phyloP scores from a whole-genome alignment of 2,888 invertebrate species.

The Cryptus viduatorius region DNA sequence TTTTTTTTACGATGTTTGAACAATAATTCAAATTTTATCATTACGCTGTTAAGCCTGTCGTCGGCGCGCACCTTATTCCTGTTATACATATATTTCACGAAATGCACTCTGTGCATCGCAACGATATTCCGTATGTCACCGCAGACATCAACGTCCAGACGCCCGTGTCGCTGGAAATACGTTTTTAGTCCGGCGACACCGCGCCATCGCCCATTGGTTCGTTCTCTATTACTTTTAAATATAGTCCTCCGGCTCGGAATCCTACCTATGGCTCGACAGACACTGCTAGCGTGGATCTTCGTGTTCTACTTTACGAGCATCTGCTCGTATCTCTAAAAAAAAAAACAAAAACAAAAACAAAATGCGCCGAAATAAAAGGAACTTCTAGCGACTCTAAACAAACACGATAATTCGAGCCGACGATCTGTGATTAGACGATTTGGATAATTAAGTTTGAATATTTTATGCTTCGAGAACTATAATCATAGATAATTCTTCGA shows the following conservation, averaged over 20 bases:
- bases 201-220: constrained; percentile 58
- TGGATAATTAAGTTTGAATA: constrained; percentile 11
- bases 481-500: background rate
- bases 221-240: constrained; percentile 69
- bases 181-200: constrained; percentile 46
- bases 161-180: constrained; percentile 49
- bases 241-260: constrained; percentile 60
- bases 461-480: background rate
- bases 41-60: background rate
- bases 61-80: background rate
- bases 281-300: constrained; percentile 49
- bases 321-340: constrained; percentile 13
- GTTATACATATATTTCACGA: background rate
- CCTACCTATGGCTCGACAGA: constrained; percentile 36
- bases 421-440: constrained; percentile 5
- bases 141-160: background rate
- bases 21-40: no score
- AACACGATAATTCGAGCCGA: constrained; percentile 37
- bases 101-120: no score
- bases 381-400: constrained; percentile 19
- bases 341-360: constrained; percentile 21
- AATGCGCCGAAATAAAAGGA: background rate
- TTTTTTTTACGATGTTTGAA: no score
- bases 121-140: no score
- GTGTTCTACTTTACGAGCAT: constrained; percentile 24